These are phyloP conservation scores for Centrocercus urophasianus DNA, from an alignment of 2,113 vertebrate genomes.

Conservation along the genomic window DNA sequence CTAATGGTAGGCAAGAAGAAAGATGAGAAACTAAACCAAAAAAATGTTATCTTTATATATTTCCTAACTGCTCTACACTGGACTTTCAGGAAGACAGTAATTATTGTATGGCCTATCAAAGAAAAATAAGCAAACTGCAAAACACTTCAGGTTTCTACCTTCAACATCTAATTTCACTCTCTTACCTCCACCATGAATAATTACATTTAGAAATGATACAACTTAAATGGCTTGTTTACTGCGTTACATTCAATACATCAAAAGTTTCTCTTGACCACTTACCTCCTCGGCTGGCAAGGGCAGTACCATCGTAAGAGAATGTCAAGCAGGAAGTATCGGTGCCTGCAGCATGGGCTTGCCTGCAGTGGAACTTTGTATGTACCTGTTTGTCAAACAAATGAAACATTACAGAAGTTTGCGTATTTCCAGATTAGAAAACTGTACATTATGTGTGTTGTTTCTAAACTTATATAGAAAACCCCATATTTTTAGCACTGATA, in stretches of 20 bases:
- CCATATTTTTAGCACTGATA: neutral
- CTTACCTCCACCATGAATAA: neutral
- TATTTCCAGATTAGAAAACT: neutral
- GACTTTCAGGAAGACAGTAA: neutral
- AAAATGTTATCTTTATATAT: neutral
- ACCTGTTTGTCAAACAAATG: conserved; percentile 81
- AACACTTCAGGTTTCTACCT: neutral
- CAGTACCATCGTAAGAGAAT: conserved; percentile 92
- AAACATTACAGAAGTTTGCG: conserved; percentile 1
- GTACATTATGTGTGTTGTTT: neutral
- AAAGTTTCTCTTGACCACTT: conserved; percentile 45
- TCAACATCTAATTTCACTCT: neutral
- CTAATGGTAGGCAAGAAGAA: neutral
- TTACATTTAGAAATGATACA: neutral
- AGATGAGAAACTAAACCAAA: neutral
- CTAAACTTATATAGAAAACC: neutral
- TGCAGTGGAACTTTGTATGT: conserved; percentile 96
- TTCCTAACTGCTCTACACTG: neutral
- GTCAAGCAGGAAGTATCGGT: conserved; percentile 90
- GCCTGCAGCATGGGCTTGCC: conserved; percentile 89
- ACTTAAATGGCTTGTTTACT: neutral
- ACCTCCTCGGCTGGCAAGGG: conserved; percentile 94
- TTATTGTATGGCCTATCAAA: neutral
- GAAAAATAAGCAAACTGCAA: neutral
- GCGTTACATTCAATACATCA: neutral